These are phyloP conservation scores for Macropis europaea DNA, from an alignment of 2,888 invertebrate species.

Conservation along the genomic window DNA sequence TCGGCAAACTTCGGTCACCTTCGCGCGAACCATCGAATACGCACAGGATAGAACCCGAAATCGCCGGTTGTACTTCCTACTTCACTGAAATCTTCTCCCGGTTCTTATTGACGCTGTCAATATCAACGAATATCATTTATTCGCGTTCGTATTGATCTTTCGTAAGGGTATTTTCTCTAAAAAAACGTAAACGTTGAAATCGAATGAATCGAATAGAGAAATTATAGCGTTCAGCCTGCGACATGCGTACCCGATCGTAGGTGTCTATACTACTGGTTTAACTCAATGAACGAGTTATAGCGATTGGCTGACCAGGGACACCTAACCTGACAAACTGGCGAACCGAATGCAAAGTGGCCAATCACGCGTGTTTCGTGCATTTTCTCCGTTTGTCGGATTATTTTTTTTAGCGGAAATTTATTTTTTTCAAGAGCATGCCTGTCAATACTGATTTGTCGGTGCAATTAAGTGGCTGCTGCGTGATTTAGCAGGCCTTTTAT, in stretches of 20 bases:
- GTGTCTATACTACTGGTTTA: neutral
- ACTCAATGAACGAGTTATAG: slow-evolving; percentile 13
- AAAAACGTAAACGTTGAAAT: neutral
- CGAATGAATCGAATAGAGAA: neutral
- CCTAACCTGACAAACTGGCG: slow-evolving; percentile 40
- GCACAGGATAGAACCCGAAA: slow-evolving; percentile 5
- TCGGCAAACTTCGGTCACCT: slow-evolving; percentile 39
- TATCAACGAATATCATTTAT: neutral
- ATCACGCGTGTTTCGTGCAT: neutral
- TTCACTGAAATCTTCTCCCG: neutral
- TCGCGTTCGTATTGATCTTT: neutral
- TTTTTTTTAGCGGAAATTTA: slow-evolving; percentile 29
- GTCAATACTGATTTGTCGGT: slow-evolving; percentile 10
- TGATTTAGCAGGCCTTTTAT: slow-evolving; percentile 30
- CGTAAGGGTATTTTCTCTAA: neutral
- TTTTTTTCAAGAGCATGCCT: slow-evolving; percentile 24
- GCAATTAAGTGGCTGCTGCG: neutral
- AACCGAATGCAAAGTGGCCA: slow-evolving; percentile 17
- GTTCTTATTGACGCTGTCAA: neutral
- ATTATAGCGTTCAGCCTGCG: neutral
- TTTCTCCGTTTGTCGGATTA: slow-evolving; percentile 20
- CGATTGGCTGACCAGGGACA: slow-evolving; percentile 19
- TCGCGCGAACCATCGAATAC: slow-evolving; percentile 16
- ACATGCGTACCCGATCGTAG: neutral
- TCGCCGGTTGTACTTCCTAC: neutral